These are phyloP conservation scores for Bombus huntii DNA, from an alignment of 1,140 invertebrate species.

Conservation along the genomic window DNA sequence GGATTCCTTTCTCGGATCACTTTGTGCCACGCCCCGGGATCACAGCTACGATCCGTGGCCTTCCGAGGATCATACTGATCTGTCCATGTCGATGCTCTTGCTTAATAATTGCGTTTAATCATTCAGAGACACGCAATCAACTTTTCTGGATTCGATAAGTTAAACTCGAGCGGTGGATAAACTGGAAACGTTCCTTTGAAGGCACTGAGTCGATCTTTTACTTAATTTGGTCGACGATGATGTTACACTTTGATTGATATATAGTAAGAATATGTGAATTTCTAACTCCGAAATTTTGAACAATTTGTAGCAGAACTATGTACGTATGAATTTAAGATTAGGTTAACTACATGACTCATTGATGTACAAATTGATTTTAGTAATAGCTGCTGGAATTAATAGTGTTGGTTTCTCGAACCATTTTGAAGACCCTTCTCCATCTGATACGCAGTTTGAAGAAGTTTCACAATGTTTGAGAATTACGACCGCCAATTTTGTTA, in stretches of 20 bases:
- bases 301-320: background rate
- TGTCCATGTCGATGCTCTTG: constrained; percentile 21
- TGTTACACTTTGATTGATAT: too few relatives aligned
- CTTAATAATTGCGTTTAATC: constrained; percentile 11
- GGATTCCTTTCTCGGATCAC: constrained; percentile 58
- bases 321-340: background rate
- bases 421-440: background rate
- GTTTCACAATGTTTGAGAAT: background rate
- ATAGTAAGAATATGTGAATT: too few relatives aligned
- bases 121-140: background rate
- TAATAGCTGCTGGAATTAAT: background rate
- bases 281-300: too few relatives aligned
- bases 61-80: constrained; percentile 40
- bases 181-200: background rate
- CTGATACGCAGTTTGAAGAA: background rate
- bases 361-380: background rate
- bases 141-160: background rate
- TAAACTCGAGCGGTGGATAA: background rate
- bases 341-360: background rate
- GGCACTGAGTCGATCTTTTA: background rate
- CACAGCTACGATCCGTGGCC: constrained; percentile 35
- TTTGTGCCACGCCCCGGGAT: constrained; percentile 58
- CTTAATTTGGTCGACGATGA: background rate
- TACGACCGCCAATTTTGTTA: background rate
- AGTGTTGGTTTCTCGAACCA: background rate